Conservation (phyloP, 1,140 invertebrate species). For the Brachionus asplanchnoidis region DNA sequence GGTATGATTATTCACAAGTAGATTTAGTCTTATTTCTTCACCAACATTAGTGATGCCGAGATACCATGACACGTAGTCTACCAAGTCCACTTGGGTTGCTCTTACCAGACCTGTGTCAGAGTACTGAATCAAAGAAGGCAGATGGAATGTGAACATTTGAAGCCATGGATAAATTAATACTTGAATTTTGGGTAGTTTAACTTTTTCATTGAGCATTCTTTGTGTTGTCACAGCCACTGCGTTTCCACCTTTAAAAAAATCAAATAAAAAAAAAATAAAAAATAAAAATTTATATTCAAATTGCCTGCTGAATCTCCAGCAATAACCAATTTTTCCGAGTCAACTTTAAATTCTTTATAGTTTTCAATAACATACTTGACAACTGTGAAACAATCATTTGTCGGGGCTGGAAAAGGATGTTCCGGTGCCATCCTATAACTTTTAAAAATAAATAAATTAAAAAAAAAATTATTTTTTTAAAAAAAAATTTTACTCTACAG, state of each 20-base stretch:
- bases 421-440: conserved; percentile 32
- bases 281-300: neutral
- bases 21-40: conserved; percentile 7
- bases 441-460: neutral
- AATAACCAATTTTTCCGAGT: conserved; percentile 3
- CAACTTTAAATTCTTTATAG: neutral
- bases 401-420: conserved; percentile 1
- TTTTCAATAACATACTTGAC: neutral
- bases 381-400: conserved; percentile 5
- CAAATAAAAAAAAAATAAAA: neutral
- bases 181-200: neutral
- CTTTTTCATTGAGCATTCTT: neutral
- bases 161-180: conserved; percentile 39
- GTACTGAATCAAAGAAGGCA: conserved; percentile 1
- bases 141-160: conserved; percentile 30
- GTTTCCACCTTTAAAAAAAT: neutral
- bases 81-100: conserved; percentile 22
- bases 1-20: conserved; percentile 18
- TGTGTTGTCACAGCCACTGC: conserved; percentile 21
- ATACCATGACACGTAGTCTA: conserved; percentile 18
- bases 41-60: neutral
- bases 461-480: neutral
- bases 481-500: conserved; percentile 47
- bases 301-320: conserved; percentile 32
- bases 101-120: neutral